phyloP scores from a whole-genome alignment of 2,113 vertebrate species.

The Sapayoa aenigma region DNA sequence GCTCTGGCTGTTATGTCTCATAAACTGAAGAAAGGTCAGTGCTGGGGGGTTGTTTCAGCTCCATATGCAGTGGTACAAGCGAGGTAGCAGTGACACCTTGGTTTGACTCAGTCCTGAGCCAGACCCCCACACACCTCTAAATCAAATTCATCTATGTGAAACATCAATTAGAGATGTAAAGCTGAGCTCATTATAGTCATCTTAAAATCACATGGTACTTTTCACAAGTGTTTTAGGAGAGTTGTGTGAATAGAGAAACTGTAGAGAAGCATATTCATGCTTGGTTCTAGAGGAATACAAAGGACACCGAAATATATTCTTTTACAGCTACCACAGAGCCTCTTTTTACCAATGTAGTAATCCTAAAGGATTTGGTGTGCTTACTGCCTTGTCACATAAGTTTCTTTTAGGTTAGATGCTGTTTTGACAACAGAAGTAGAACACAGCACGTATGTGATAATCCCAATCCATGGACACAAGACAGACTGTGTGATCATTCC shows the following conservation, averaged over 20 bases:
- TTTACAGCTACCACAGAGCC: not conserved
- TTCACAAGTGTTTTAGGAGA: not conserved
- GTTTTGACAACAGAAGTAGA: not conserved
- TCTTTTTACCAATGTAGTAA: not conserved
- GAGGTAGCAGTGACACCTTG: not conserved
- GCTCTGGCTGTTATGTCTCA: not conserved
- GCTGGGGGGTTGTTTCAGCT: not conserved
- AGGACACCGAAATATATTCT: not conserved
- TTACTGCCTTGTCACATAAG: not conserved
- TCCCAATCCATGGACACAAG: not conserved
- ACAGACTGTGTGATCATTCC: not conserved
- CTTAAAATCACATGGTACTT: not conserved
- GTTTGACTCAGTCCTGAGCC: not conserved
- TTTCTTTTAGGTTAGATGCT: not conserved
- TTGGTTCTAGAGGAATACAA: not conserved
- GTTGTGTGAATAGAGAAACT: not conserved
- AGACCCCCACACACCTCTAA: not conserved
- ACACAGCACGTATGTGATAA: not conserved
- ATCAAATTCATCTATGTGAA: not conserved
- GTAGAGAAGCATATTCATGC: not conserved
- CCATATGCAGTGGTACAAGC: not conserved
- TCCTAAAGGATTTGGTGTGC: not conserved
- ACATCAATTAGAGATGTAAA: not conserved
- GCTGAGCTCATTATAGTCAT: not conserved
- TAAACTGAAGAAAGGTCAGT: constrained; percentile 26